Conservation (phyloP, 2,797 vertebrate genomes). For the Argya squamiceps region DNA sequence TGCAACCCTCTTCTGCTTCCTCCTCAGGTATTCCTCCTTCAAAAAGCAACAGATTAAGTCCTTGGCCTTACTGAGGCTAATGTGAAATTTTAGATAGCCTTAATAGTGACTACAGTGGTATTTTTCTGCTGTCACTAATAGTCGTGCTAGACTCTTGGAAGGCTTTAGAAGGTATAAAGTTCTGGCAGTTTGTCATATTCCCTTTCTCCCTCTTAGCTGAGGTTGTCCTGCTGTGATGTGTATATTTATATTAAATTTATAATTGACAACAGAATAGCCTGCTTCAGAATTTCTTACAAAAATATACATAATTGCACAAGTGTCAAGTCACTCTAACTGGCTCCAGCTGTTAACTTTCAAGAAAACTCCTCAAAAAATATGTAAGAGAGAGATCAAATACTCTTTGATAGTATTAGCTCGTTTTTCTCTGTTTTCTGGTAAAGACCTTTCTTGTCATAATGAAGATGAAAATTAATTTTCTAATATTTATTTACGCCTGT, state of each 20-base stretch:
- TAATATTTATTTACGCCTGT: background rate
- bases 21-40: background rate
- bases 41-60: background rate
- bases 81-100: background rate
- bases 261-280: background rate
- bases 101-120: background rate
- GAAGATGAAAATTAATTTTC: background rate
- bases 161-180: background rate
- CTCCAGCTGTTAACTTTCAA: background rate
- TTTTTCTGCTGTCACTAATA: background rate
- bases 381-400: background rate
- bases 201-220: background rate
- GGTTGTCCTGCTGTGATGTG: rapidly evolving
- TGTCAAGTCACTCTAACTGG: background rate
- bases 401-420: background rate
- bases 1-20: background rate
- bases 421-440: background rate
- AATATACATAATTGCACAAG: background rate
- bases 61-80: background rate
- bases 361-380: background rate
- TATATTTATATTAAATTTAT: background rate
- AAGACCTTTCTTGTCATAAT: background rate
- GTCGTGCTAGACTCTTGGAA: background rate
- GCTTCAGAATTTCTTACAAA: background rate
- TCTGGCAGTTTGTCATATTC: background rate